phyloP scores from a whole-genome alignment of 2,888 invertebrate species.

The Mesopsocus fuscifrons region DNA sequence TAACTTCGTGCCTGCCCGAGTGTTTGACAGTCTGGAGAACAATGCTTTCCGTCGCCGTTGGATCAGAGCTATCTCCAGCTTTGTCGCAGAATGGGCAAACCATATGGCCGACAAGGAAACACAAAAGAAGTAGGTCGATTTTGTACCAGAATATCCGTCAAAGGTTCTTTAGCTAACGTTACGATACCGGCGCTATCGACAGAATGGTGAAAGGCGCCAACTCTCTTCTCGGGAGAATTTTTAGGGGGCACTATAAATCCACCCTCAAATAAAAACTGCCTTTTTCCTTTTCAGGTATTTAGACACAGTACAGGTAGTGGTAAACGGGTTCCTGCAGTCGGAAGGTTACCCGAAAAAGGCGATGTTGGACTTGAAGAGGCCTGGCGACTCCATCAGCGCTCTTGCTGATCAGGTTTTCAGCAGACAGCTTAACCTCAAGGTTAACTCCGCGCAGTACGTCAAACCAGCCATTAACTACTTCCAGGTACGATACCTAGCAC shows the following conservation, averaged over 20 bases:
- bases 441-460: slow-evolving; percentile 53
- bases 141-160: no score
- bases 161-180: slow-evolving; percentile 9
- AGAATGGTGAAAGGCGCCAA: no score
- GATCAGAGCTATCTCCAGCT: slow-evolving; percentile 56
- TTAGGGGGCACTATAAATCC: no score
- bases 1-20: slow-evolving; percentile 46
- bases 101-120: slow-evolving; percentile 56
- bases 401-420: slow-evolving; percentile 47
- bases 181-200: no score
- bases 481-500: slow-evolving; percentile 27
- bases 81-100: slow-evolving; percentile 52
- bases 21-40: slow-evolving; percentile 61
- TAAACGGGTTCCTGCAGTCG: slow-evolving; percentile 53
- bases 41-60: slow-evolving; percentile 60
- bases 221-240: slow-evolving; percentile 2
- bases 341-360: slow-evolving; percentile 55
- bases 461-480: slow-evolving; percentile 53
- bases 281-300: slow-evolving; percentile 36
- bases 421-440: slow-evolving; percentile 46
- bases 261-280: background rate
- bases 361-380: slow-evolving; percentile 44
- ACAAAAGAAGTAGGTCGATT: slow-evolving; percentile 39
- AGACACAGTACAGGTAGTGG: slow-evolving; percentile 43
- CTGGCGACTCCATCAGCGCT: slow-evolving; percentile 49